These are phyloP conservation scores for Eupsittula cactorum DNA, from an alignment of 2,113 vertebrate genomes.

Conservation along the genomic window DNA sequence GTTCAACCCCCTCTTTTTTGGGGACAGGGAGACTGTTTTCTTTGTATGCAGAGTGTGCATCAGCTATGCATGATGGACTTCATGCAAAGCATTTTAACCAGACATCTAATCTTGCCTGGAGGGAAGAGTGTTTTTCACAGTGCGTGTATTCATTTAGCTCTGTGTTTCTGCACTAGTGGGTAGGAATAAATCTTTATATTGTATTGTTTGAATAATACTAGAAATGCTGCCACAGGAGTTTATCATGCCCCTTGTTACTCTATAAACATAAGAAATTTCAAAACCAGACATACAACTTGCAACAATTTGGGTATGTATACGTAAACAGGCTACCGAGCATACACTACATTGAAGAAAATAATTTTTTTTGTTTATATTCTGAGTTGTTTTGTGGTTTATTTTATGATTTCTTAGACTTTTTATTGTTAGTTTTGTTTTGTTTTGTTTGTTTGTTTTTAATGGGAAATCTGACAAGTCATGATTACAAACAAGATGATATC, in stretches of 20 bases:
- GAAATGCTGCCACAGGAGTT: background rate
- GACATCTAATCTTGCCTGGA: conserved; percentile 1
- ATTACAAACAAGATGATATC: background rate
- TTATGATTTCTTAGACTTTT: background rate
- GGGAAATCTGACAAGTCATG: background rate
- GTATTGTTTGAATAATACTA: background rate
- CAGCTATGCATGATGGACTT: background rate
- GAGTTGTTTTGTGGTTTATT: background rate
- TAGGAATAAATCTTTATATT: conserved; percentile 45
- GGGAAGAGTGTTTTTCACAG: conserved; percentile 8
- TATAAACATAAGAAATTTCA: background rate
- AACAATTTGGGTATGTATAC: background rate
- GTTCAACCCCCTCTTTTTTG: background rate
- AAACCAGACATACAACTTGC: background rate
- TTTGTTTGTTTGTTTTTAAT: background rate
- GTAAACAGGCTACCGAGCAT: background rate
- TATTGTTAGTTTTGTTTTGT: background rate
- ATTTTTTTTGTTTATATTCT: background rate
- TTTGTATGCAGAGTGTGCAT: background rate
- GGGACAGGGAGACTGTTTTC: background rate
- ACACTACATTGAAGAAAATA: background rate
- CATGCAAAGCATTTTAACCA: conserved; percentile 16
- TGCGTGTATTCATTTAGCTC: conserved; percentile 18
- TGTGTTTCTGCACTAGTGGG: conserved; percentile 14
- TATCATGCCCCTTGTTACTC: background rate